Evolutionary conservation across 2,113 vertebrate species (phyloP), one percentile per base, ranked within the genome.

Genomic region (Cheilinus undulatus): DNA sequence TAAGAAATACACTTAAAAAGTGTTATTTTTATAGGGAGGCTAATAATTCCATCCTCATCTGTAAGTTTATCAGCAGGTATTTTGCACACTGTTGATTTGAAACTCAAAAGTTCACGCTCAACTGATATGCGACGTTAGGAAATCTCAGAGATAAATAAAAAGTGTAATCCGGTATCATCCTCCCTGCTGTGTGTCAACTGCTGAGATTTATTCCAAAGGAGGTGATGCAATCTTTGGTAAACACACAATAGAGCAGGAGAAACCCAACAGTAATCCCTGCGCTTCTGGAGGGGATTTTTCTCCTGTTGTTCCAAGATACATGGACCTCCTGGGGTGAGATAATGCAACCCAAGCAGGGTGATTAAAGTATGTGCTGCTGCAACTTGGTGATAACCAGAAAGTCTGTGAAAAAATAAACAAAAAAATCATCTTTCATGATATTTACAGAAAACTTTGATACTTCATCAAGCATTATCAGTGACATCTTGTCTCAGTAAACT

Each of bases 211-310:
- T 76, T 79, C 60, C 63, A 70, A 65, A 81, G 43, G 71, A 78
- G 59, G 71, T 83, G 74, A 88, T 74, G 73, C 63, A 85, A 89
- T 76, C 71, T 76, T 56, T 22, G 4, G 73, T 66, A 77, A 86
- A 85, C 75, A 73, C 57, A 56, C 22, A 36, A 77, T 42, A 27
- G 46, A 59, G 67, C n/a, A 17, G 40, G 36, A 65, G 30, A 50
- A 49, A 63, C 51, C 56, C 50, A 26, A 24, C 53, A 56, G 48
- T 85, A 88, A 85, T 85, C 78, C 54, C 10, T 4, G 14, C 3
- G 15, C 85, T 78, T 85, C 83, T 83, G 78, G 75, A 82, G 43
- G 61, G 82, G 78, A 75, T 84, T 82, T 15, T 69, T 52, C 11
- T 32, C 11, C 23, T 23, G 40, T 43, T 60, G 43, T 73, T 53